phyloP scores from a whole-genome alignment of 1,140 invertebrate genomes.

The Pseudomyrmex cubaensis region DNA sequence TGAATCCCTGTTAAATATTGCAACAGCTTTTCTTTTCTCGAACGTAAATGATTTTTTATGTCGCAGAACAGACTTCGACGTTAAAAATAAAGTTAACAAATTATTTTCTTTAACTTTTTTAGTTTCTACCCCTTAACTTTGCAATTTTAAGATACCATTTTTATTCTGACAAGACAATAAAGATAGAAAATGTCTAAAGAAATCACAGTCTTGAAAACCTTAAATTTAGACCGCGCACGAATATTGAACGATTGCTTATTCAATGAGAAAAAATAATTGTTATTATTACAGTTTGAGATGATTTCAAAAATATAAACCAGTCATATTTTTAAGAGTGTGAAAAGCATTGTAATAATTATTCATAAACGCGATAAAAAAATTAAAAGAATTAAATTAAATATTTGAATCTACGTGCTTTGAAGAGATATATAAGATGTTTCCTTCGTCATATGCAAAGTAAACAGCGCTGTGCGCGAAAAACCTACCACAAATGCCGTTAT shows the following conservation, averaged over 20 bases:
- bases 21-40: neutral
- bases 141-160: too few relatives aligned
- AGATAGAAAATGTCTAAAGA: too few relatives aligned
- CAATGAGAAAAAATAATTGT: too few relatives aligned
- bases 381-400: neutral
- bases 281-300: too few relatives aligned
- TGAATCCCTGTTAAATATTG: slow-evolving; percentile 32
- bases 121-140: too few relatives aligned
- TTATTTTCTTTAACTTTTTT: neutral
- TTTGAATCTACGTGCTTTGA: neutral
- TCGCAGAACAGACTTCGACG: slow-evolving; percentile 4
- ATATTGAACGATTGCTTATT: too few relatives aligned
- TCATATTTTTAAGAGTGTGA: too few relatives aligned
- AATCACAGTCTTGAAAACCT: too few relatives aligned
- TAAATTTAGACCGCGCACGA: too few relatives aligned
- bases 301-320: too few relatives aligned
- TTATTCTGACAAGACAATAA: neutral
- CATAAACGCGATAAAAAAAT: neutral
- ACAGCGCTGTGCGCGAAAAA: neutral
- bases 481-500: neutral
- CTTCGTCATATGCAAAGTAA: neutral
- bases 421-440: neutral
- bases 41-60: neutral
- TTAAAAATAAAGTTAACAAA: slow-evolving; percentile 19
- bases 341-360: neutral